These are phyloP conservation scores for Adelphocoris suturalis DNA, from an alignment of 2,888 invertebrate species.

Conservation along the genomic window DNA sequence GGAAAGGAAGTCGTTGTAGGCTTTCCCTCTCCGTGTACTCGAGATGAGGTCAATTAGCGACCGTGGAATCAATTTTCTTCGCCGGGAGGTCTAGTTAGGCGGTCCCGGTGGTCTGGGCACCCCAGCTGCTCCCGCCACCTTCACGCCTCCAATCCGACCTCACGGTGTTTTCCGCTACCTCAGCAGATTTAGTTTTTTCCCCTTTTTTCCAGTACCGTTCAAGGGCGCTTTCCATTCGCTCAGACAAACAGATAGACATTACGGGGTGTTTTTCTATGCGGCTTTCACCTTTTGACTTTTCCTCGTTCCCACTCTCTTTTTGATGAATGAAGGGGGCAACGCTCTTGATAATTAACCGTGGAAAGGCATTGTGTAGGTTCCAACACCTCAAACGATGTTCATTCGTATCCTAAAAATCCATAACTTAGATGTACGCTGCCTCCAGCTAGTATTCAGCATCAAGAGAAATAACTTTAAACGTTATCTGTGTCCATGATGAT, in stretches of 20 bases:
- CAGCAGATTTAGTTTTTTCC: background rate
- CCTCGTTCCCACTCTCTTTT: background rate
- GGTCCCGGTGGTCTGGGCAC: conserved; percentile 1
- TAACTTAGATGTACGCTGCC: too few species aligned
- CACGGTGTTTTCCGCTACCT: background rate
- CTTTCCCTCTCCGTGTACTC: background rate
- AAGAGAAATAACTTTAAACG: too few species aligned
- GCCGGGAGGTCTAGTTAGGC: conserved; percentile 14
- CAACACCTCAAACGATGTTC: too few species aligned
- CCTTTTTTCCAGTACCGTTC: conserved; percentile 1
- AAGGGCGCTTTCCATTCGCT: conserved; percentile 32
- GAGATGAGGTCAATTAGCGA: conserved; percentile 26
- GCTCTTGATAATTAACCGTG: background rate
- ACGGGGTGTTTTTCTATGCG: background rate
- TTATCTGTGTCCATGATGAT: too few species aligned
- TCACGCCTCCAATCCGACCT: conserved; percentile 16
- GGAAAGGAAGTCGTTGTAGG: background rate
- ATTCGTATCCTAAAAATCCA: too few species aligned
- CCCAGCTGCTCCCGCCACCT: conserved; percentile 33
- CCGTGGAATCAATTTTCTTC: conserved; percentile 36
- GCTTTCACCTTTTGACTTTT: conserved; percentile 27
- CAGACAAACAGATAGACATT: conserved; percentile 29
- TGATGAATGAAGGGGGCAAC: background rate
- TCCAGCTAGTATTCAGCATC: too few species aligned
- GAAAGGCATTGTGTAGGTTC: background rate